phyloP scores from a whole-genome alignment of 2,113 vertebrate species.

The Erythrolamprus reginae region DNA sequence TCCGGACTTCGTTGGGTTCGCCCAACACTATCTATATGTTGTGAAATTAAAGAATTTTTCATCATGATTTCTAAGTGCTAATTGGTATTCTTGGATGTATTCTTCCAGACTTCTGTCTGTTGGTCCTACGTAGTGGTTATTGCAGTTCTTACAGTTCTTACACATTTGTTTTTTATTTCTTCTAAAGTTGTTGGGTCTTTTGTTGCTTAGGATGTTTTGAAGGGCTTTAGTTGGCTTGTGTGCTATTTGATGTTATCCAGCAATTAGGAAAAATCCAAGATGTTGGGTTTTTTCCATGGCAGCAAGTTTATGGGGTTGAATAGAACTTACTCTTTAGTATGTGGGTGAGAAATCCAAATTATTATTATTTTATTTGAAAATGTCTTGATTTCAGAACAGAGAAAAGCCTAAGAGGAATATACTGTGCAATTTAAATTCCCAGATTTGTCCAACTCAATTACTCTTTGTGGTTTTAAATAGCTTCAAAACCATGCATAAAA shows the following conservation, averaged over 20 bases:
- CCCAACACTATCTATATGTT: too few species aligned
- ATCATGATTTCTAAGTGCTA: too few species aligned
- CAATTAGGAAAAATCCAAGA: neutral
- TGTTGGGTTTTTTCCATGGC: neutral
- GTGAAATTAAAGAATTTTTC: too few species aligned
- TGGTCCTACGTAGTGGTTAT: too few species aligned
- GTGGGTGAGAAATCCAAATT: neutral
- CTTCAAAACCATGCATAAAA: slow-evolving; percentile 11
- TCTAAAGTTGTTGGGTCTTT: too few species aligned
- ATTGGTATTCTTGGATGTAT: too few species aligned
- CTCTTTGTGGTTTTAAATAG: neutral
- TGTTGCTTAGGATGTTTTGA: too few species aligned
- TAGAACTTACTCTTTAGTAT: neutral
- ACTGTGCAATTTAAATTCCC: neutral
- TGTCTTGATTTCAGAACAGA: neutral
- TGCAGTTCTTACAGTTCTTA: too few species aligned
- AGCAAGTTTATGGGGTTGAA: neutral
- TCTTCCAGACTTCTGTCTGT: too few species aligned
- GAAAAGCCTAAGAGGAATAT: neutral
- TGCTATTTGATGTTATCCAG: neutral
- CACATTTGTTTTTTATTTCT: too few species aligned
- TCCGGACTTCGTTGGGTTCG: too few species aligned
- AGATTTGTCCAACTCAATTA: neutral
- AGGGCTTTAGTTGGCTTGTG: too few species aligned
- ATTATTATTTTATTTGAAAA: neutral